phyloP scores from a whole-genome alignment of 30 jellyfish, hydroid and myxozoan species.

The Pelagia noctiluca region DNA sequence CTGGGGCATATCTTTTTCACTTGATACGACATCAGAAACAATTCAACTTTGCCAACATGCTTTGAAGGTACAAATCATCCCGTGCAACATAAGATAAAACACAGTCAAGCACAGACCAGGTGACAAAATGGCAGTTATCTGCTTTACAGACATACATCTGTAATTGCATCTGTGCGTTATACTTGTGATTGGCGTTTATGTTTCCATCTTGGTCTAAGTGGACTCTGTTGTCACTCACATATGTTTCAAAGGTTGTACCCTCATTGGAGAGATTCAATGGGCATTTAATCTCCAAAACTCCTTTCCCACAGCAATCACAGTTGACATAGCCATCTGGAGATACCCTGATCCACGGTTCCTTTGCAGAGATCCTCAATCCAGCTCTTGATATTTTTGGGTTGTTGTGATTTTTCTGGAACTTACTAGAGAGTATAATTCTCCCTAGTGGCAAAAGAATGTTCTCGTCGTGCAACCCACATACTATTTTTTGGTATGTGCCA shows the following conservation, averaged over 20 bases:
- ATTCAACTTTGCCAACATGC: conserved; percentile 5
- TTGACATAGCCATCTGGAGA: no score
- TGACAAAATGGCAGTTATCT: neutral
- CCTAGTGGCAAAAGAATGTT: no score
- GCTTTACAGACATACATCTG: conserved; percentile 1
- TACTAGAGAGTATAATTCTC: no score
- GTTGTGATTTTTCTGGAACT: no score
- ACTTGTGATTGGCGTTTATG: neutral
- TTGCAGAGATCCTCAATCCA: no score
- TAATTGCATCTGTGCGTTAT: neutral
- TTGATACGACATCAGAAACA: no score
- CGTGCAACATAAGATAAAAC: neutral
- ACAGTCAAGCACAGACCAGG: conserved; percentile 1
- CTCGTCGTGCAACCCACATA: no score
- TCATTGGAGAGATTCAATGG: conserved; percentile 1
- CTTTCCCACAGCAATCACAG: neutral
- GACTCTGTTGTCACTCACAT: neutral
- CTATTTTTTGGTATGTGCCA: no score
- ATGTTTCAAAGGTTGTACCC: conserved; percentile 2
- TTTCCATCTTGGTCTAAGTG: neutral
- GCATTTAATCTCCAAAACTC: neutral
- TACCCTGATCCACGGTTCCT: no score
- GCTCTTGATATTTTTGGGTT: no score
- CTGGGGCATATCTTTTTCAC: neutral
- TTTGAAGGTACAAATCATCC: neutral